phyloP scores from a whole-genome alignment of 1,140 invertebrate species.

The Myzus persicae region DNA sequence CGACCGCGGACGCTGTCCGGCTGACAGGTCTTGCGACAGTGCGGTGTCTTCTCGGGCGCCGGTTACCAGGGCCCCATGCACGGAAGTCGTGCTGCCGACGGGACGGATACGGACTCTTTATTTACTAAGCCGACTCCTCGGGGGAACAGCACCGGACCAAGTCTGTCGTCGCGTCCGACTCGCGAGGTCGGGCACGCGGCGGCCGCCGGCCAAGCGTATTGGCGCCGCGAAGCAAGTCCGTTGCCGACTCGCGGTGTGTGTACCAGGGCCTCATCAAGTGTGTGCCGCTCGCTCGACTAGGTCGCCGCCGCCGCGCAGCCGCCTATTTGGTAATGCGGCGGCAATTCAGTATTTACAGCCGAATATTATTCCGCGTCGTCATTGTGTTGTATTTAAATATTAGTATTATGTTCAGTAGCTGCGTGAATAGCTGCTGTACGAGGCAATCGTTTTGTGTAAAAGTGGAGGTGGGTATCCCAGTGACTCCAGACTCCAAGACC shows the following conservation, averaged over 20 bases:
- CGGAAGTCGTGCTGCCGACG: neutral
- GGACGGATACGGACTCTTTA: neutral
- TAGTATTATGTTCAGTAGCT: too few species aligned
- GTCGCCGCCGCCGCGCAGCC: too few species aligned
- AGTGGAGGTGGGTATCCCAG: too few species aligned
- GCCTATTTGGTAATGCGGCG: too few species aligned
- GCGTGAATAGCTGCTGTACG: too few species aligned
- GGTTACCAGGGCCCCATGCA: neutral
- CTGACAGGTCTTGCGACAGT: too few species aligned
- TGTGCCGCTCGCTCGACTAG: neutral
- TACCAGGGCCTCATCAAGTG: neutral
- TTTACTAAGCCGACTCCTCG: too few species aligned
- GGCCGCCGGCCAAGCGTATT: neutral
- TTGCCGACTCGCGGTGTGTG: neutral
- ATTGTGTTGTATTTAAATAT: too few species aligned
- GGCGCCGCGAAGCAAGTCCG: neutral
- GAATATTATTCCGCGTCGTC: too few species aligned
- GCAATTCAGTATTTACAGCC: too few species aligned
- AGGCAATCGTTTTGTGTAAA: too few species aligned
- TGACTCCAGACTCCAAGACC: too few species aligned
- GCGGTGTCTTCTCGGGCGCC: neutral
- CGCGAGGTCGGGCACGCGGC: neutral
- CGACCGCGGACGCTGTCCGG: neutral
- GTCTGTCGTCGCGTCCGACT: neutral
- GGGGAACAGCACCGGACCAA: neutral